A percentile compares a stretch with the other conserved stretches of the same genome.
These are phyloP conservation scores for Hoplodrina blanda DNA, from an alignment of 2,888 invertebrate genomes.

Conservation along the genomic window DNA sequence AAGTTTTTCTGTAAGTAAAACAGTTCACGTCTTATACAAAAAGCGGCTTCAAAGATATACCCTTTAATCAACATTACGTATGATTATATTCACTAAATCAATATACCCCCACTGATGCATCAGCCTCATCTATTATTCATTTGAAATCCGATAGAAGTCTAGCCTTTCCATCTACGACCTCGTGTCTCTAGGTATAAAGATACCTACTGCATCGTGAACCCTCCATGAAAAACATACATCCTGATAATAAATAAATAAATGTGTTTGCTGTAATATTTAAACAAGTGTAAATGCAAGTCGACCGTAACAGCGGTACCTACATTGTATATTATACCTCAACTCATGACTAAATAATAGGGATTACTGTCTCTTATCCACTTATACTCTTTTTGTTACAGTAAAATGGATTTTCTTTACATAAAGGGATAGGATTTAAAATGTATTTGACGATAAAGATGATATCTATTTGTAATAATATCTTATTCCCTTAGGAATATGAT, in stretches of 20 bases:
- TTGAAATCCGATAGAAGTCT: conserved; percentile 47
- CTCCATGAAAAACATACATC: conserved; percentile 12
- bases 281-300: conserved; percentile 28
- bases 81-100: conserved; percentile 39
- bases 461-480: conserved; percentile 19
- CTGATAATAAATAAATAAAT: conserved; percentile 41
- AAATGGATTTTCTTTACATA: conserved; percentile 5
- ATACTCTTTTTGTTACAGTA: conserved; percentile 16
- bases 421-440: conserved; percentile 9
- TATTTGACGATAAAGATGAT: conserved; percentile 16
- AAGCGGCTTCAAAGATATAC: conserved; percentile 20
- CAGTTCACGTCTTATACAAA: neutral
- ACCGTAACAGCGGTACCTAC: conserved; percentile 12
- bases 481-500: conserved; percentile 2
- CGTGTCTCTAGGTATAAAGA: conserved; percentile 12
- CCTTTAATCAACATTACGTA: conserved; percentile 29
- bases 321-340: conserved; percentile 31
- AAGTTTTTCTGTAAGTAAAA: conserved; percentile 26
- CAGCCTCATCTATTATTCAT: conserved; percentile 52
- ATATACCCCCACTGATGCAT: conserved; percentile 42
- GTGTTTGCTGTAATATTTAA: conserved; percentile 35
- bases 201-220: conserved; percentile 14
- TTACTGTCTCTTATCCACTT: conserved; percentile 22
- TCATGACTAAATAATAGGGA: conserved; percentile 47
- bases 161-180: conserved; percentile 39